These are phyloP conservation scores for Calameuta idolon DNA, from an alignment of 2,888 invertebrate genomes.

Conservation along the genomic window DNA sequence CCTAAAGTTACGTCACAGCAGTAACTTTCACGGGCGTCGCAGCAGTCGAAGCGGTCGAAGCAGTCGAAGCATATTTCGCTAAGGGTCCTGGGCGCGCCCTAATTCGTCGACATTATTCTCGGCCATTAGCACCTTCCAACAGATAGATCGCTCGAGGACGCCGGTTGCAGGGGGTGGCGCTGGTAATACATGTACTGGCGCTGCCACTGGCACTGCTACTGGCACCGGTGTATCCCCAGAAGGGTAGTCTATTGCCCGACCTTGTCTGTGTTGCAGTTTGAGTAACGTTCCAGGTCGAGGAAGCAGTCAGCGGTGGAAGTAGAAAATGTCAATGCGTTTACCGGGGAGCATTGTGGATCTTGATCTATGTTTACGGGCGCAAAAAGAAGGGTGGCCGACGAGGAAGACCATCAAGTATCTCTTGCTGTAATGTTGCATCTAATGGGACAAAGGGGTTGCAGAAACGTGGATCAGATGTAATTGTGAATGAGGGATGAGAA, in stretches of 20 bases:
- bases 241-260: slow-evolving; percentile 39
- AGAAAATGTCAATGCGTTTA: slow-evolving; percentile 60
- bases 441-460: slow-evolving; percentile 37
- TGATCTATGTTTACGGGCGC: slow-evolving; percentile 57
- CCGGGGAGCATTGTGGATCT: slow-evolving; percentile 53
- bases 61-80: not conserved
- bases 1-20: not conserved
- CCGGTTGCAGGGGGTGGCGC: not conserved
- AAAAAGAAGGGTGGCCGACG: slow-evolving; percentile 20
- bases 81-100: not conserved
- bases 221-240: not conserved
- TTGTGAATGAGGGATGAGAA: slow-evolving; percentile 9
- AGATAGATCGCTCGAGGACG: not conserved
- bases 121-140: slow-evolving; percentile 1
- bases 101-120: not conserved
- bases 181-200: not conserved
- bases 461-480: slow-evolving; percentile 9
- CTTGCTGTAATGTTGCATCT: slow-evolving; percentile 41
- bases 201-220: too few species aligned
- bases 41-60: not conserved
- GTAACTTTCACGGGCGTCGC: not conserved
- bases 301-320: slow-evolving; percentile 41
- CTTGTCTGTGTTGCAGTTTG: slow-evolving; percentile 49
- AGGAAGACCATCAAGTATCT: slow-evolving; percentile 30
- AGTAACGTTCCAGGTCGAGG: slow-evolving; percentile 42